Evolutionary conservation across 2,113 vertebrate species (phyloP).

Genomic region (Cyanistes caeruleus): DNA sequence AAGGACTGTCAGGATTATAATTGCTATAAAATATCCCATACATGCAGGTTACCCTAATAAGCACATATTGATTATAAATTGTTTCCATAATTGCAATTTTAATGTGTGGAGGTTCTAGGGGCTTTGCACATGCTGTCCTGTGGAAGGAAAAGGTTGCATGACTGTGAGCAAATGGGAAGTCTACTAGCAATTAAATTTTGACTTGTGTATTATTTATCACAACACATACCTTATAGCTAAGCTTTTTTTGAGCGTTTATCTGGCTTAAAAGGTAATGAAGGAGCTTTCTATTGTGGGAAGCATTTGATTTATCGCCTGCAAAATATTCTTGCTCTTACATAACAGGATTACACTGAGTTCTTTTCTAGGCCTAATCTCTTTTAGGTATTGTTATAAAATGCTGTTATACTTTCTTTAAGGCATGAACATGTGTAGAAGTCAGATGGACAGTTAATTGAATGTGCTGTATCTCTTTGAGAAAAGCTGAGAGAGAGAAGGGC

Average conservation of each 20-base stretch:
- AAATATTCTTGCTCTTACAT: not conserved
- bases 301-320: not conserved
- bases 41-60: slow-evolving; percentile 14
- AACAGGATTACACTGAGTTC: not conserved
- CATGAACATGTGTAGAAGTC: not conserved
- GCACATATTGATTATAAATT: not conserved
- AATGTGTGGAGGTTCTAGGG: not conserved
- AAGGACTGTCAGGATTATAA: not conserved
- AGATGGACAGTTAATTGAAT: not conserved
- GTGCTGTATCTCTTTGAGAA: not conserved
- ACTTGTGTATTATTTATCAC: slow-evolving; percentile 1
- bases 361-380: slow-evolving; percentile 13
- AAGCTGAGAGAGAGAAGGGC: not conserved
- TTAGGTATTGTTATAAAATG: slow-evolving; percentile 8
- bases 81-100: slow-evolving; percentile 22
- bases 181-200: not conserved
- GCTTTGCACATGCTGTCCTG: not conserved
- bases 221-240: not conserved
- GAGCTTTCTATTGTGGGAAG: not conserved
- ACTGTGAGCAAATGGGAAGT: not conserved
- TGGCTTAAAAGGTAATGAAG: not conserved
- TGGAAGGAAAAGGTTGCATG: not conserved
- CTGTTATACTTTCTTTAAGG: not conserved
- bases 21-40: not conserved
- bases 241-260: not conserved